A percentile compares a stretch with the other conserved stretches of the same genome.
Conservation (phyloP, 2,113 vertebrate genomes). For the Pyxicephalus adspersus region DNA sequence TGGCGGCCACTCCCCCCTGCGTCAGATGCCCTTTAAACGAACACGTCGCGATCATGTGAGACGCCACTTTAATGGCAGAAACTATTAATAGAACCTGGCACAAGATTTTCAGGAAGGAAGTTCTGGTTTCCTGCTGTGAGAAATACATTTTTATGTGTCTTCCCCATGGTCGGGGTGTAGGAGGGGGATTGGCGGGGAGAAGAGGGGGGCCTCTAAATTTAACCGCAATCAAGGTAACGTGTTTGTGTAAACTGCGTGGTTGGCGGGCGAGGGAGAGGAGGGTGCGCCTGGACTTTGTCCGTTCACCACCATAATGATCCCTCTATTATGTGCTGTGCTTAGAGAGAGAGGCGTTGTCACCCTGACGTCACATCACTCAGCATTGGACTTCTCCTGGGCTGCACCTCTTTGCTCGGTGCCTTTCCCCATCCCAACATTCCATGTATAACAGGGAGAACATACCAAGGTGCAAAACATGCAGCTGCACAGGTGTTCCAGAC, state of each 20-base stretch:
- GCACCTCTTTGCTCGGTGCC: no score
- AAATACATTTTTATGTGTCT: constrained; percentile 15
- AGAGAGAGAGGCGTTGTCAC: no score
- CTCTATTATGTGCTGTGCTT: no score
- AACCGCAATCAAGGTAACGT: neutral
- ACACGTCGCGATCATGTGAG: neutral
- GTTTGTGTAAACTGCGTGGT: neutral
- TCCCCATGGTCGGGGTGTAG: neutral
- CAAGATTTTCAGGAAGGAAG: constrained; percentile 34
- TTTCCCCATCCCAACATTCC: no score
- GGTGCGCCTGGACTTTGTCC: neutral
- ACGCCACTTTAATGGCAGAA: neutral
- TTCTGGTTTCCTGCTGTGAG: constrained; percentile 26
- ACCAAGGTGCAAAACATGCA: no score
- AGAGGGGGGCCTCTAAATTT: neutral
- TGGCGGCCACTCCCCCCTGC: no score
- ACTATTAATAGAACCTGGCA: constrained; percentile 32
- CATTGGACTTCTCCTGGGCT: no score
- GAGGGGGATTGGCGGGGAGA: no score
- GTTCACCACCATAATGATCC: neutral
- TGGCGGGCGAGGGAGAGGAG: neutral
- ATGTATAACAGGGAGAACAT: no score
- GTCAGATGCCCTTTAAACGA: neutral
- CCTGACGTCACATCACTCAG: no score
- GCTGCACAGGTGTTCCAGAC: no score